Evolutionary conservation across 2,113 vertebrate genomes (phyloP), one percentile per base, ranked within the genome.

Genomic region (Haplochromis vanheusdeni): DNA sequence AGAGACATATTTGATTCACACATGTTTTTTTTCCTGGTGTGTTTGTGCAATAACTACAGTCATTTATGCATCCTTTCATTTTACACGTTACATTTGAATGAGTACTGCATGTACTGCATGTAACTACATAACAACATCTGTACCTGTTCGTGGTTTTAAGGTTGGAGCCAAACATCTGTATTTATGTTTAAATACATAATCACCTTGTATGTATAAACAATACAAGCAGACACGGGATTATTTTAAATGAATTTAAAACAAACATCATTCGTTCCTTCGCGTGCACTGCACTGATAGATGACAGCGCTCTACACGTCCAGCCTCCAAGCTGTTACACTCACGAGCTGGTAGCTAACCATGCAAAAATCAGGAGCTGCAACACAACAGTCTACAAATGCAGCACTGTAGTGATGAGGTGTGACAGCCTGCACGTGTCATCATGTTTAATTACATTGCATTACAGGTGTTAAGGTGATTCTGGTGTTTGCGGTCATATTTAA

Each of bases 81-180:
- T 3, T n/a, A 33, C 28, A 0, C 4, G 0, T 16, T 45, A 73
- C 23, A 73, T 47, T 28, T 28, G 23, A 47, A 7, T 0, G 14
- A 47, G 40, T 40, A 1, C 5, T 4, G 55, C 12, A 21, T 68
- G 35, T 21, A 56, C 23, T 58, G 23, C 70, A 47, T 73, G 23
- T 49, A 28, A 75, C 42, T 12, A 49, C 23, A 31, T 75, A 75
- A 47, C 26, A 28, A 49, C 40, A 47, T 8, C 14, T 75, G 21
- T 7, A 40, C 35, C 19, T 68, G 58, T 62, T 62, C 9, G 4
- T 16, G 65, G 37, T 7, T 73, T 11, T 28, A 28, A 28, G 6
- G 14, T 47, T 47, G 14, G 23, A 19, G 70, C 42, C 42, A 11
- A 11, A 75, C 40, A 37, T 37, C 19, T 65, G 60, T 37, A 65